Conservation (phyloP, 2,113 vertebrate genomes). For the Cynopterus brachyotis region DNA sequence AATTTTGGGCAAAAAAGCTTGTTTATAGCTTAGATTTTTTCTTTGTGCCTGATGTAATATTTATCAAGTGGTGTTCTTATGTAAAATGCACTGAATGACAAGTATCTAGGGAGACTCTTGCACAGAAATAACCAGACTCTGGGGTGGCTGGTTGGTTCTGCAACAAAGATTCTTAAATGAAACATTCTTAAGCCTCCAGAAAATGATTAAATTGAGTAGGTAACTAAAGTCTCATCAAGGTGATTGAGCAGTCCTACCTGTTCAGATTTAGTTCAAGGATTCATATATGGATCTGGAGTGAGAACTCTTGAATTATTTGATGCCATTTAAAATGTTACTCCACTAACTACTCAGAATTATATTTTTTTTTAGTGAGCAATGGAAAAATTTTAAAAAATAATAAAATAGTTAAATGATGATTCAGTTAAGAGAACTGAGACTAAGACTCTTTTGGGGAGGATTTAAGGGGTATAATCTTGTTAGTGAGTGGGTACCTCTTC, state of each 20-base stretch:
- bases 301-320: neutral
- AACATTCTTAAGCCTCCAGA: neutral
- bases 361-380: neutral
- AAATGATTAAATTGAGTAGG: neutral
- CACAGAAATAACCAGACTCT: neutral
- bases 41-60: neutral
- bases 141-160: neutral
- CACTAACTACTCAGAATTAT: neutral
- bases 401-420: neutral
- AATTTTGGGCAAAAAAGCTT: neutral
- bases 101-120: neutral
- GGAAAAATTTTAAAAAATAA: neutral
- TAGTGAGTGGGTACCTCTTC: neutral
- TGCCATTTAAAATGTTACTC: neutral
- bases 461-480: neutral
- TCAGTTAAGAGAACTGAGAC: neutral
- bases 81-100: neutral
- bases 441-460: neutral
- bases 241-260: neutral
- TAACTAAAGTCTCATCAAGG: neutral
- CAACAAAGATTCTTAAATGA: neutral
- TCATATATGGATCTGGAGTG: neutral
- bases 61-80: neutral
- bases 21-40: neutral
- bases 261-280: neutral